A percentile compares a stretch with the other conserved stretches of the same genome.
Conservation (phyloP, 2,113 vertebrate species). For the Nycticryphes semicollaris region DNA sequence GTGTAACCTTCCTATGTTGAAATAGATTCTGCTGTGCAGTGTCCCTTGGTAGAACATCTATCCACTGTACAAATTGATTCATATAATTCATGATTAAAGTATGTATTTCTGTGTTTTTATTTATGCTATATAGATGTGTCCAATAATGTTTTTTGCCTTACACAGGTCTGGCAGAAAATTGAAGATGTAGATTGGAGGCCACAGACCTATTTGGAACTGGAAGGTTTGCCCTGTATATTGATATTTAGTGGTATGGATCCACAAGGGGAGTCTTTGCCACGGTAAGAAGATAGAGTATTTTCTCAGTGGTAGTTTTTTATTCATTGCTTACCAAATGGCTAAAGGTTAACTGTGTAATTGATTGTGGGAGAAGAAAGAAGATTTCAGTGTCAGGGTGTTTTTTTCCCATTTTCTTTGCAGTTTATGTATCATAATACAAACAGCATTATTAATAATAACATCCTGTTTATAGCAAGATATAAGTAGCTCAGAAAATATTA, state of each 20-base stretch:
- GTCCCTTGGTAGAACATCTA: neutral
- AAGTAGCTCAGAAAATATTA: neutral
- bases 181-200: conserved; percentile 92
- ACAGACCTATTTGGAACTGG: conserved; percentile 90
- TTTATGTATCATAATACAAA: neutral
- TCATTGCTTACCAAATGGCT: neutral
- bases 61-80: neutral
- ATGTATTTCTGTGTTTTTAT: neutral
- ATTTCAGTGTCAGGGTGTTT: neutral
- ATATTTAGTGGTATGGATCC: conserved; percentile 93
- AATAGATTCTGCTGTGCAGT: neutral
- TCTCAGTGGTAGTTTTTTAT: neutral
- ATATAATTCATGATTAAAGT: neutral
- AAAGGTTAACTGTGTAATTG: neutral
- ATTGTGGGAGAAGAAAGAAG: neutral
- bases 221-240: conserved; percentile 95
- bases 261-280: conserved; percentile 91
- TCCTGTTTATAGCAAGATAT: neutral
- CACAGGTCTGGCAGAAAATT: conserved; percentile 90
- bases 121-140: neutral
- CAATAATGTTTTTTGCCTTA: neutral
- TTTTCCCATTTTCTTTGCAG: neutral
- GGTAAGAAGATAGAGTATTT: conserved; percentile 68
- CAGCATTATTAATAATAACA: neutral
- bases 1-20: neutral